Base-by-base conservation (phyloP, 2,113 vertebrate genomes). In the Antennarius striatus region DNA sequence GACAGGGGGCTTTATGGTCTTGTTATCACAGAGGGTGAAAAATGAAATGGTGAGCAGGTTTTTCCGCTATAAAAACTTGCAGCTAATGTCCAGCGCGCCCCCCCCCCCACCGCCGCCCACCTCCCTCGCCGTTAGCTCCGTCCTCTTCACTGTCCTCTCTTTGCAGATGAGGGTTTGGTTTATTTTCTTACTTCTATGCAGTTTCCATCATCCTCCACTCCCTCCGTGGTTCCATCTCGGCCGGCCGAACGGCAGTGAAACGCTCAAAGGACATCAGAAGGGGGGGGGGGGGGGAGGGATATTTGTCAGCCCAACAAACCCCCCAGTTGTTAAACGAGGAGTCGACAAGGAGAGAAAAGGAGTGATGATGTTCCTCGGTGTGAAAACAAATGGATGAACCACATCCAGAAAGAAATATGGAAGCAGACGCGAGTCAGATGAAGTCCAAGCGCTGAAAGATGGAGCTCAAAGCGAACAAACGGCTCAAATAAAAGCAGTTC, bases 161-260 rank as follows among this genome's bases (percentile, higher is more conserved):
- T 79, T 80, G 73, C 80, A 82, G 71, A 80, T 84, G 69, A 83
- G 87, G 72, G 73, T 86, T 87, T 86, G 57, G 80, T 77, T 84
- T 83, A 83, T 85, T 86, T 88, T 86, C 81, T 87, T 87, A 22
- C 84, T 82, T 81, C 86, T 83, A 77, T 79, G 70, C 75, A 86
- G 66, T 90, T 91, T 90, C 88, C 88, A 91, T 89, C 80, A 72
- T 69, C 62, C 79, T 90, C 85, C 74, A 80, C 86, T 88, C 87
- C 86, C 81, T 85, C 82, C 63, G 83, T 81, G 84, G 89, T 91
- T 91, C 88, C 91, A 90, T 77, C 15, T 36, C 63, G 83, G 52
- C 88, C 90, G 81, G 89, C 91, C 91, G 92, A 90, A 79, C 53
- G 67, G 77, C 82, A 84, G 77, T 90, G 89, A 91, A 91, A 88